A percentile compares a stretch with the other conserved stretches of the same genome.
Evolutionary conservation across 2,113 vertebrate genomes (phyloP).

Genomic region (Catharus minimus): DNA sequence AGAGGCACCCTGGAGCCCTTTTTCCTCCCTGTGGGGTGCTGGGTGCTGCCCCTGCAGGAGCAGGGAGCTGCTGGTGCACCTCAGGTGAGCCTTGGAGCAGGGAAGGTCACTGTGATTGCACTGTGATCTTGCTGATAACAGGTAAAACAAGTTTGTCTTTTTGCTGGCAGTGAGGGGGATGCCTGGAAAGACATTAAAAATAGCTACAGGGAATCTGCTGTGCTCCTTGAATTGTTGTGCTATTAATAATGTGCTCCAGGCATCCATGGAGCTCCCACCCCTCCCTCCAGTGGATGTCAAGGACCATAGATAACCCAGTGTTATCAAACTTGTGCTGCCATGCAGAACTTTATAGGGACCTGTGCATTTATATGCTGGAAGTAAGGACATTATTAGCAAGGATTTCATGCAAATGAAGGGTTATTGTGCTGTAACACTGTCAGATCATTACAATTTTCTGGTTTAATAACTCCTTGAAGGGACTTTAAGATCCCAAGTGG

Average conservation of each 20-base stretch:
- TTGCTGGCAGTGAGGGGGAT: not conserved
- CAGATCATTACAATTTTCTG: not conserved
- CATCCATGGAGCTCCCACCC: fast-evolving
- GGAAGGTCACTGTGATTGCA: not conserved
- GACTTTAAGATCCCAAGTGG: not conserved
- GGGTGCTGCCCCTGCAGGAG: not conserved
- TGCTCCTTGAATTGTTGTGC: not conserved
- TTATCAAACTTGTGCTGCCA: not conserved
- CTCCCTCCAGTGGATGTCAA: not conserved
- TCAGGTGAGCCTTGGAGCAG: not conserved
- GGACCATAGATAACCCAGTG: fast-evolving
- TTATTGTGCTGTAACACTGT: not conserved
- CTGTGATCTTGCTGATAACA: not conserved
- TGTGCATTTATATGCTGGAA: fast-evolving
- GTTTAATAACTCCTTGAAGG: not conserved
- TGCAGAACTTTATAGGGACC: not conserved
- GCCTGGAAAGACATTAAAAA: not conserved
- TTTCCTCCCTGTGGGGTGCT: fast-evolving
- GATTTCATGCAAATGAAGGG: not conserved
- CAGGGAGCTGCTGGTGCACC: not conserved
- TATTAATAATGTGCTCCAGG: not conserved
- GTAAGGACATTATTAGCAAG: fast-evolving
- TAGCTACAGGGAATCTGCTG: not conserved
- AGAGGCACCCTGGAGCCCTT: fast-evolving
- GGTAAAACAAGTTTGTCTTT: not conserved